phyloP scores from a whole-genome alignment of 2,888 invertebrate genomes.

The Ormyrus labotus region DNA sequence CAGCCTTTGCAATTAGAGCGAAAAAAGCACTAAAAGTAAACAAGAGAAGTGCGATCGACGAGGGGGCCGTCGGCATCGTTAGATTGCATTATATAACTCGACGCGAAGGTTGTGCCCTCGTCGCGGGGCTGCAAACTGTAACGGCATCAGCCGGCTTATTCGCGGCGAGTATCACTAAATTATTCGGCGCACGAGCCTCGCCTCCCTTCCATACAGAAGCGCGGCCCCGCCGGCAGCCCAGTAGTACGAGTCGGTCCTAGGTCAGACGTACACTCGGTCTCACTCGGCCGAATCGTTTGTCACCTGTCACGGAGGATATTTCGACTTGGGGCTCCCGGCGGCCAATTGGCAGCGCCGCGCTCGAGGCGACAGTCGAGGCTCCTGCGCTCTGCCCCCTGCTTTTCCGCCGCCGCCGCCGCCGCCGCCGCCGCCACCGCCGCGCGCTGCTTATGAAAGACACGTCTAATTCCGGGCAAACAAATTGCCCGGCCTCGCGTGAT shows the following conservation, averaged over 20 bases:
- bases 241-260: neutral
- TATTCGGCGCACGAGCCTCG: constrained; percentile 28
- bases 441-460: constrained; percentile 34
- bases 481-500: constrained; percentile 32
- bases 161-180: constrained; percentile 33
- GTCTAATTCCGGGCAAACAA: constrained; percentile 47
- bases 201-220: neutral
- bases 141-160: no score
- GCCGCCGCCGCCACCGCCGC: no score
- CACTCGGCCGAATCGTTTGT: constrained; percentile 56
- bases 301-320: constrained; percentile 57
- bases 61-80: no score
- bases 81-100: no score
- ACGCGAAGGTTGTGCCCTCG: no score
- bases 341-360: constrained; percentile 37
- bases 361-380: constrained; percentile 26
- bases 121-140: no score
- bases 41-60: no score
- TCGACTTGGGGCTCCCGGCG: constrained; percentile 10
- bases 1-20: no score
- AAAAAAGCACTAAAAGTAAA: no score
- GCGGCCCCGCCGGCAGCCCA: neutral
- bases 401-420: no score
- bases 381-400: neutral
- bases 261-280: no score